A percentile compares a stretch with the other conserved stretches of the same genome.
Conservation (phyloP, 2,888 invertebrate genomes). For the Archaeoteleia sp. region DNA sequence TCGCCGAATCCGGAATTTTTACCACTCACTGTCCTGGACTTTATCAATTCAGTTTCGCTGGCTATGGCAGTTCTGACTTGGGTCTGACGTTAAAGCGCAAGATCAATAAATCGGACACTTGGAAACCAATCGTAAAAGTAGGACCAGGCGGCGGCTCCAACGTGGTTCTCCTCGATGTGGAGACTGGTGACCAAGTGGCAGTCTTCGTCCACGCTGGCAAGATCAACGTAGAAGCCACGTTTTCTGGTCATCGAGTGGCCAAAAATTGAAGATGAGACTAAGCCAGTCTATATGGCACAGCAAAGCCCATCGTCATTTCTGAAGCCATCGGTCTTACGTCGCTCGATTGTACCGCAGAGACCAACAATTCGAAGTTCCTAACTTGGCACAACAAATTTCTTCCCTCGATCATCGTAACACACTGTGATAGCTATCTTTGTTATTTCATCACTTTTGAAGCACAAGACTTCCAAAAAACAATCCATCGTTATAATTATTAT, state of each 20-base stretch:
- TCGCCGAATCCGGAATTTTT: conserved; percentile 74
- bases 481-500: background rate
- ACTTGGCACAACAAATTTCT: conserved; percentile 22
- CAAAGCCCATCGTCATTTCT: background rate
- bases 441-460: conserved; percentile 2
- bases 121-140: conserved; percentile 62
- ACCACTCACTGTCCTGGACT: conserved; percentile 75
- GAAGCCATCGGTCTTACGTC: conserved; percentile 42
- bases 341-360: conserved; percentile 21
- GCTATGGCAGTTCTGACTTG: conserved; percentile 67
- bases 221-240: conserved; percentile 65
- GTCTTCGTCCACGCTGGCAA: conserved; percentile 71
- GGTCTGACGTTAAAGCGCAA: conserved; percentile 68
- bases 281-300: conserved; percentile 14
- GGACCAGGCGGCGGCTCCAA: conserved; percentile 71
- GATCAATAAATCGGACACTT: conserved; percentile 62
- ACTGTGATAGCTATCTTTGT: conserved; percentile 39
- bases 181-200: conserved; percentile 72
- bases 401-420: conserved; percentile 3
- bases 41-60: conserved; percentile 75
- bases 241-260: conserved; percentile 72
- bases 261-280: conserved; percentile 71
- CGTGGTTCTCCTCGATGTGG: conserved; percentile 69
- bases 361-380: conserved; percentile 40
- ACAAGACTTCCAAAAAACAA: background rate